Evolutionary conservation across 1,140 invertebrate species (phyloP).

Genomic region (Diorhabda elongata): DNA sequence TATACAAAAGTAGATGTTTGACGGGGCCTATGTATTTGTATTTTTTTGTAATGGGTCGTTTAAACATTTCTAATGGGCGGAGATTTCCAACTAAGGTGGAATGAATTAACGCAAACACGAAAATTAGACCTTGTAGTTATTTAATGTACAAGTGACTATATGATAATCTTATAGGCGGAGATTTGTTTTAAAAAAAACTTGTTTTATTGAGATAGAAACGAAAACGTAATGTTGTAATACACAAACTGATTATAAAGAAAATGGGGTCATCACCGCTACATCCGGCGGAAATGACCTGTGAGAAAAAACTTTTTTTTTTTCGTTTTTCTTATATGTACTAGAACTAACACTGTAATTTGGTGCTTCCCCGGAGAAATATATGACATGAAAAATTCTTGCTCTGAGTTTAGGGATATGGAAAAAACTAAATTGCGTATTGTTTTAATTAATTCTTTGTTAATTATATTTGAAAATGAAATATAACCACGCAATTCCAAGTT

Average conservation of each 20-base stretch:
- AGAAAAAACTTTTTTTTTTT: not conserved
- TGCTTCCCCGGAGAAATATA: not conserved
- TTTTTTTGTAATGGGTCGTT: not conserved
- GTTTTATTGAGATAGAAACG: not conserved
- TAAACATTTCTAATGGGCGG: not conserved
- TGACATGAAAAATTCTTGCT: not conserved
- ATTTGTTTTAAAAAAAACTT: not conserved
- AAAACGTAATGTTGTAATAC: not conserved
- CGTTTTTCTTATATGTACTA: not conserved
- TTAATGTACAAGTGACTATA: not conserved
- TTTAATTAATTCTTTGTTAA: not conserved
- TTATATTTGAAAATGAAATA: too few species aligned
- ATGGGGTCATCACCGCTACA: not conserved
- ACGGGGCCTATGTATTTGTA: not conserved
- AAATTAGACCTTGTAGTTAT: not conserved
- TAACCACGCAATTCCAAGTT: too few species aligned
- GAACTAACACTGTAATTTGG: not conserved
- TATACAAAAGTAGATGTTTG: not conserved
- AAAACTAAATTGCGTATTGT: not conserved
- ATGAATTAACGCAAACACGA: not conserved
- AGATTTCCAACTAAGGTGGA: not conserved
- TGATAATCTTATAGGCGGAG: not conserved
- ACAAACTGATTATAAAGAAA: constrained; percentile 1
- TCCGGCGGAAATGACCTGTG: not conserved
- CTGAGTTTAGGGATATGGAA: not conserved